A percentile compares a stretch with the other conserved stretches of the same genome.
Conservation (phyloP, 2,888 invertebrate genomes). For the Dynastes hyllus region DNA sequence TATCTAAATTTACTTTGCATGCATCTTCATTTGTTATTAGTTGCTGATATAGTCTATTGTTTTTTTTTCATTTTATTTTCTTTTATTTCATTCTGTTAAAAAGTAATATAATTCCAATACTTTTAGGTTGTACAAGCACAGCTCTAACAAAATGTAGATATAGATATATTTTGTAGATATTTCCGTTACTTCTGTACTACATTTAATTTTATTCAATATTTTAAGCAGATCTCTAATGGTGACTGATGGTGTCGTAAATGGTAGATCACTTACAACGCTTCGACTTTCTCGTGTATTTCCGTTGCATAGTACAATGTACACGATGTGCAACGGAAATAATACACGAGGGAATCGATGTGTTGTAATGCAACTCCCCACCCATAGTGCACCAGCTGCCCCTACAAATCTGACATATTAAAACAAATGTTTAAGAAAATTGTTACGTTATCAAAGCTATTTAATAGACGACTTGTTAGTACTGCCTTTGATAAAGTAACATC, state of each 20-base stretch:
- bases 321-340: too few relatives aligned
- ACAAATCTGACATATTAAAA: not conserved
- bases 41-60: not conserved
- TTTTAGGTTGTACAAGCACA: slow-evolving; percentile 26
- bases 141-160: slow-evolving; percentile 16
- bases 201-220: not conserved
- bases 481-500: not conserved
- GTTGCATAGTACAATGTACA: too few relatives aligned
- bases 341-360: too few relatives aligned
- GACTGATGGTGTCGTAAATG: too few relatives aligned
- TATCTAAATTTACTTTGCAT: not conserved
- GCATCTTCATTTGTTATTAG: not conserved
- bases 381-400: too few relatives aligned
- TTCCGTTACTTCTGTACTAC: not conserved
- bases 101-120: too few relatives aligned
- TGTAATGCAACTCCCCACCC: too few relatives aligned
- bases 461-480: not conserved
- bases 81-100: too few relatives aligned
- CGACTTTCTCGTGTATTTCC: too few relatives aligned
- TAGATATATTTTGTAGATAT: too few relatives aligned
- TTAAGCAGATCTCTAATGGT: not conserved
- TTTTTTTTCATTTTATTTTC: not conserved
- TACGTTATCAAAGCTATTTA: too few relatives aligned
- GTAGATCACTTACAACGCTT: too few relatives aligned
- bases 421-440: not conserved